Base-by-base conservation (phyloP, 2,888 invertebrate genomes). In the Elysia crispata region DNA sequence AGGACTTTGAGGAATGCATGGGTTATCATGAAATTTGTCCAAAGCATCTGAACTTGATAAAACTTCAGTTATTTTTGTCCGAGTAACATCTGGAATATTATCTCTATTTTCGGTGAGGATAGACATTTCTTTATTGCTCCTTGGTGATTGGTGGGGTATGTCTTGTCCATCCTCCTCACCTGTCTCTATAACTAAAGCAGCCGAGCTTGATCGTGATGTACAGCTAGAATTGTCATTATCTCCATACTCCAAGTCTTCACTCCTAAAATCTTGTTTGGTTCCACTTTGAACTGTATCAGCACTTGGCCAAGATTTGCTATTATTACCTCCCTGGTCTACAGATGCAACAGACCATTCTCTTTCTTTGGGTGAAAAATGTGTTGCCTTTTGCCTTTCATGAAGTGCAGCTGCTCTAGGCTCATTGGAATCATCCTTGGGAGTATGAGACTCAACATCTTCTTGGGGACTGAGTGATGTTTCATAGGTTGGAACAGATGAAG, bases 121-220 rank as follows among this genome's bases (percentile, higher is more conserved):
- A 11, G 41, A 41, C 41, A 41, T 41, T 41, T 41, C 41, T 6
- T 41, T 41, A 41, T 41, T 11, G 11, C 41, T 41, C 3, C 41
- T 41, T 3, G 41, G 11, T 60, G 60, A 60, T 20, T 60, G 60
- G n/a, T 60, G 20, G n/a, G 60, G 15, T 23, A 60, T 20, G 23
- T 60, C 23, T 23, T 23, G n/a, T 3, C n/a, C n/a, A 5, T 60
- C 60, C 3, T 79, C 79, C 18, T 80, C 80, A 41, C 76, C 76
- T 60, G 80, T 80, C 54, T 80, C 80, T 31, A 80, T 80, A 28
- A 80, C 70, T 31, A 80, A 62, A 49, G 76, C 80, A 13, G 54
- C 23, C 25, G 70, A 76, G 49, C 76, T 80, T 5, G 76, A 75
- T 18, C 70, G 31, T 30, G 80, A 80, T 20, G 60, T 60, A 1